phyloP scores from a whole-genome alignment of 2,113 vertebrate genomes.

The Gambusia holbrooki region DNA sequence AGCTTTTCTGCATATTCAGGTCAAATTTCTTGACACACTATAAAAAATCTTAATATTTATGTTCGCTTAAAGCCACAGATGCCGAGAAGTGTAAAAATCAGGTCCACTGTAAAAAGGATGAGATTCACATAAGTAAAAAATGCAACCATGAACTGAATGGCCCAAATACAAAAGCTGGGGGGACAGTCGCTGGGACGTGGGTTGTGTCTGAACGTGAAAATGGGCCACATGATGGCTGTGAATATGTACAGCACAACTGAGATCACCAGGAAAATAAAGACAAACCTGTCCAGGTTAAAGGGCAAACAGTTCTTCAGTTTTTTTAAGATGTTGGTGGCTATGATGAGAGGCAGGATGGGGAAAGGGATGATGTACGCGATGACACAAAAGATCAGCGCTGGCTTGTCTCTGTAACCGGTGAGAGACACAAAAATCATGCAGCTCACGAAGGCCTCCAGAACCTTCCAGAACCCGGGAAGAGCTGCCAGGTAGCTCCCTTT shows the following conservation, averaged over 20 bases:
- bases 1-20: not conserved
- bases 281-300: conserved; percentile 75
- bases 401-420: not conserved
- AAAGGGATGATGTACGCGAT: conserved; percentile 84
- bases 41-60: conserved; percentile 1
- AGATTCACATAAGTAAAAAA: conserved; percentile 86
- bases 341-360: conserved; percentile 80
- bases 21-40: not conserved
- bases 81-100: conserved; percentile 79
- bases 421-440: conserved; percentile 84
- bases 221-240: conserved; percentile 80
- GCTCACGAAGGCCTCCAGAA: conserved; percentile 83
- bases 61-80: conserved; percentile 65
- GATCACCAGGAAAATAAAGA: conserved; percentile 79
- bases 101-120: conserved; percentile 81
- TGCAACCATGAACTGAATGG: conserved; percentile 78
- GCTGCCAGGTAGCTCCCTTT: conserved; percentile 82
- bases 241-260: conserved; percentile 81
- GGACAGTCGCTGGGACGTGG: not conserved
- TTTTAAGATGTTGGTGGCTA: conserved; percentile 81
- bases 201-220: conserved; percentile 72
- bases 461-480: conserved; percentile 84
- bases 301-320: conserved; percentile 71
- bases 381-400: conserved; percentile 76
- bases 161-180: conserved; percentile 68